Evolutionary conservation across 2,888 invertebrate species (phyloP).

Genomic region (Morpho achilles): DNA sequence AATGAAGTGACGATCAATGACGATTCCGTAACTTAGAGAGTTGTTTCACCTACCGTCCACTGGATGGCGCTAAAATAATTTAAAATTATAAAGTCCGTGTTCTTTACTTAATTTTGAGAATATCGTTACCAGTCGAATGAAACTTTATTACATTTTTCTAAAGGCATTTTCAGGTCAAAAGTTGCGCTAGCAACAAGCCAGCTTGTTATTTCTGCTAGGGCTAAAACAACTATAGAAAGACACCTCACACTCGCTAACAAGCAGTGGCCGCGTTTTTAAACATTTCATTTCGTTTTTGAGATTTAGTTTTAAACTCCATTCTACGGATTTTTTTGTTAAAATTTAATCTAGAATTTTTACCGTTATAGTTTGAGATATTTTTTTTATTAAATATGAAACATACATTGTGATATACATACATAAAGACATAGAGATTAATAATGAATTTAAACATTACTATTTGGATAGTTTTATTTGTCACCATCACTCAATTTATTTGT

Average conservation of each 20-base stretch:
- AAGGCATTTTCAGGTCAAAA: constrained; percentile 25
- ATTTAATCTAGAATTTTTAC: too few relatives aligned
- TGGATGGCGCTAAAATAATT: too few relatives aligned
- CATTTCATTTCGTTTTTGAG: constrained; percentile 20
- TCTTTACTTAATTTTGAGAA: constrained; percentile 3
- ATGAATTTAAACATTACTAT: too few relatives aligned
- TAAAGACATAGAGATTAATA: too few relatives aligned
- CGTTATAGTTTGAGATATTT: too few relatives aligned
- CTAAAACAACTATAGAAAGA: constrained; percentile 26
- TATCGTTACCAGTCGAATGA: constrained; percentile 17
- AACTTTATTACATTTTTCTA: constrained; percentile 20
- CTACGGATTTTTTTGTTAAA: neutral
- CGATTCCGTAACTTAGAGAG: too few relatives aligned
- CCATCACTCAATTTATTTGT: too few relatives aligned
- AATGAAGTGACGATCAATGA: too few relatives aligned
- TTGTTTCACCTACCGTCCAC: too few relatives aligned
- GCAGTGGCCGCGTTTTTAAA: constrained; percentile 28
- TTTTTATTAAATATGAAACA: too few relatives aligned
- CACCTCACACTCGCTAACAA: constrained; percentile 31
- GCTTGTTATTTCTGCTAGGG: constrained; percentile 31
- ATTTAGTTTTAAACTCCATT: constrained; percentile 9
- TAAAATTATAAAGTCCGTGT: neutral
- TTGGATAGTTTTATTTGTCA: too few relatives aligned
- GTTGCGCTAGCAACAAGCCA: constrained; percentile 22
- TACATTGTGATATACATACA: too few relatives aligned